Evolutionary conservation across 2,888 invertebrate species (phyloP).

Genomic region (Apamea sordens): DNA sequence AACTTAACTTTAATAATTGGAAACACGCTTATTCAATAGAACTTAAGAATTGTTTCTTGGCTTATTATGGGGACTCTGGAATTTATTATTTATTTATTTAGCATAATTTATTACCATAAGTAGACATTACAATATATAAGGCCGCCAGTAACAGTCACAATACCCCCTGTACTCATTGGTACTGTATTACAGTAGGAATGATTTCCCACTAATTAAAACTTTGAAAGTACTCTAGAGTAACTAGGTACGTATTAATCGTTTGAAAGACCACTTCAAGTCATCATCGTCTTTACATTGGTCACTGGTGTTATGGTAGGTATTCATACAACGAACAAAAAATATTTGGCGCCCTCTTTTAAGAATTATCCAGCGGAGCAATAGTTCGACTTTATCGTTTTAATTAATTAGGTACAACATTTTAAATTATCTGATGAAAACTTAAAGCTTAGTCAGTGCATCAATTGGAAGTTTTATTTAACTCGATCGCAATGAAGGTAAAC

Average conservation of each 20-base stretch:
- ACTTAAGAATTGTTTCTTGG: background rate
- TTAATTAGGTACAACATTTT: background rate
- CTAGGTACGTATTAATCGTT: background rate
- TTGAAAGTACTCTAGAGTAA: background rate
- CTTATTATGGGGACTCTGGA: background rate
- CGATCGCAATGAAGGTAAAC: conserved; percentile 33
- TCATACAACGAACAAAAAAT: background rate
- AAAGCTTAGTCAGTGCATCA: conserved; percentile 1
- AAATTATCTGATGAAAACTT: background rate
- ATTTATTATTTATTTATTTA: background rate
- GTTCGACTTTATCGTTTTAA: background rate
- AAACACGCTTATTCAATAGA: background rate
- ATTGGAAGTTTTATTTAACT: conserved; percentile 37
- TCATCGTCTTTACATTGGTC: background rate
- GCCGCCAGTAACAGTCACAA: background rate
- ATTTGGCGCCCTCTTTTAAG: background rate
- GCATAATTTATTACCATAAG: background rate
- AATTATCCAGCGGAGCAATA: background rate
- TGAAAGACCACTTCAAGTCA: background rate
- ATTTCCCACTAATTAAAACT: background rate
- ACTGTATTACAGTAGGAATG: too few relatives aligned
- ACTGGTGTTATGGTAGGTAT: background rate
- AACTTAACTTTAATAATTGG: background rate
- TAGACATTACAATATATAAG: background rate
- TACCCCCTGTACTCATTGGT: too few relatives aligned